A percentile compares a stretch with the other conserved stretches of the same genome.
Evolutionary conservation across 1,140 invertebrate genomes (phyloP).

Genomic region (Teleogryllus occipitalis): DNA sequence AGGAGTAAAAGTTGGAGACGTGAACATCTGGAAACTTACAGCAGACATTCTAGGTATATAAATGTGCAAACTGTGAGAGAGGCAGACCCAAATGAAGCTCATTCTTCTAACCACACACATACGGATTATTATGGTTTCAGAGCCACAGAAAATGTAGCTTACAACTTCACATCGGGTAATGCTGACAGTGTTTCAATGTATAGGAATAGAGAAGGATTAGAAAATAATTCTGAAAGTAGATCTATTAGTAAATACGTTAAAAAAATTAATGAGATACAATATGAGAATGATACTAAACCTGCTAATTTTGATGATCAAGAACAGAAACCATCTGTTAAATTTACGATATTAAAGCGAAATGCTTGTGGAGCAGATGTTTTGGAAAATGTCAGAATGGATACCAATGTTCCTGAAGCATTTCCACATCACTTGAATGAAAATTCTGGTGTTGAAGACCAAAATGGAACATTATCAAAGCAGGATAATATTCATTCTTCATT

Average conservation of each 20-base stretch:
- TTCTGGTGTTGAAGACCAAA: no score
- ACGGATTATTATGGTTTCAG: neutral
- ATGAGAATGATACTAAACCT: no score
- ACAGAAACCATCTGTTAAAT: neutral
- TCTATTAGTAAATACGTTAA: no score
- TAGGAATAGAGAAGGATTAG: neutral
- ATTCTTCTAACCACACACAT: neutral
- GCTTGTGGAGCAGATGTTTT: no score
- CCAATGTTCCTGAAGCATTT: no score
- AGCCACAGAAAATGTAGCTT: neutral
- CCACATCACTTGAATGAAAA: no score
- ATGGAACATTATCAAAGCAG: no score
- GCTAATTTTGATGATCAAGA: no score
- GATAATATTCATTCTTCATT: no score
- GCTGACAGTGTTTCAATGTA: neutral
- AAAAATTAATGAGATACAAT: no score
- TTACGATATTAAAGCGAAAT: neutral
- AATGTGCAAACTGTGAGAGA: neutral
- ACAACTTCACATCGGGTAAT: neutral
- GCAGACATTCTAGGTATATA: neutral
- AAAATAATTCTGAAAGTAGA: neutral
- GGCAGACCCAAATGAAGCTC: neutral
- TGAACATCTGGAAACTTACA: neutral
- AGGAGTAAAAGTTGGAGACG: neutral
- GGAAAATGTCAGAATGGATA: no score